Base-by-base conservation (phyloP, 2,797 vertebrate species). In the Huso huso region DNA sequence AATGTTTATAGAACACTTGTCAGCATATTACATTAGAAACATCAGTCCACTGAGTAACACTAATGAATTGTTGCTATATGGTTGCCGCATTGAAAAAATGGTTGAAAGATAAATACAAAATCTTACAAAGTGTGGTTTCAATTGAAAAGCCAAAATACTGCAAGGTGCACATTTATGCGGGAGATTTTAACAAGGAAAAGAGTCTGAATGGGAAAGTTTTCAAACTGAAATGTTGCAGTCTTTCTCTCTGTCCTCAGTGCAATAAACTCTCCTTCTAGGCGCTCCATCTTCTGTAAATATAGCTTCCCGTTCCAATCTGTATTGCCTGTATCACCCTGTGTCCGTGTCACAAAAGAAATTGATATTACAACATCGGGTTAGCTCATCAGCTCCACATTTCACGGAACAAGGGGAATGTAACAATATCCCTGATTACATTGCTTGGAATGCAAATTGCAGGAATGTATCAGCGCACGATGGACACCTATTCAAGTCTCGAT, bases 241-340 rank as follows among this genome's bases (percentile, higher is more conserved):
- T 37, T 4, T 37, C 37, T 37, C 37, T 37, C 37, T 37, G 4
- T 37, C 78, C 64, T 70, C 67, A 66, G 69, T 64, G 49, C 68
- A 77, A 72, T 48, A 76, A 74, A 71, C 72, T 69, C 59, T 71
- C 73, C 74, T 72, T 81, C 73, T 79, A 80, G 79, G 74, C 64
- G 68, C 68, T 71, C 55, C 64, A 58, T 68, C 37, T 37, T 63
- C 10, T 62, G 63, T 63, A 63, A 71, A 65, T 15, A 69, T 78
- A 84, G 66, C 85, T 88, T 85, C 83, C 70, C 79, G 81, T 84
- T 74, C 68, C 72, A 66, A 73, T 77, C 85, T 73, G 53, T 72
- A 72, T 79, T 86, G 83, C 86, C 81, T 86, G 84, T 83, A 88
- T 88, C 83, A 84, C 83, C 87, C 81, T 86, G 82, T 85, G 83